Evolutionary conservation across 2,888 invertebrate genomes (phyloP).

Genomic region (Ischnus inquisitorius): DNA sequence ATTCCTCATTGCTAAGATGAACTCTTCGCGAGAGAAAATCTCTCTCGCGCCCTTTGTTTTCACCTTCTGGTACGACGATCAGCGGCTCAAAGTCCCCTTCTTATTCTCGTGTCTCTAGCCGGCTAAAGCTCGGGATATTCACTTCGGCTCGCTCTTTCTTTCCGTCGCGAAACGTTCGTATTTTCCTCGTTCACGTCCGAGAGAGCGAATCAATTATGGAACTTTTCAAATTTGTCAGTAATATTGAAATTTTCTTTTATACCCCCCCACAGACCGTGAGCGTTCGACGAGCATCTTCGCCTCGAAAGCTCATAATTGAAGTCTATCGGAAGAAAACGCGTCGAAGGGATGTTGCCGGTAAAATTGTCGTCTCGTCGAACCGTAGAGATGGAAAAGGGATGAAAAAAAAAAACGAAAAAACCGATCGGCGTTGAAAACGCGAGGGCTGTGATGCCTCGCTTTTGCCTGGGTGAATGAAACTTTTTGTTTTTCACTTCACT

Average conservation of each 20-base stretch:
- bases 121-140: conserved; percentile 12
- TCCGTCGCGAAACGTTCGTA: conserved; percentile 3
- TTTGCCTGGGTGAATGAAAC: conserved; percentile 72
- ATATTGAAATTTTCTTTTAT: conserved; percentile 85
- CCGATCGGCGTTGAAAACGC: conserved; percentile 57
- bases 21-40: conserved; percentile 32
- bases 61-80: conserved; percentile 61
- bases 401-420: conserved; percentile 67
- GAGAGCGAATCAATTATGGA: conserved; percentile 84
- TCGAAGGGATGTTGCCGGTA: conserved; percentile 74
- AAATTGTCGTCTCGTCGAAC: conserved; percentile 24
- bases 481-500: conserved; percentile 84
- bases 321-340: conserved; percentile 80
- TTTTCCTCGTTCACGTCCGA: conserved; percentile 57
- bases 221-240: conserved; percentile 85
- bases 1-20: conserved; percentile 27
- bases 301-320: conserved; percentile 83
- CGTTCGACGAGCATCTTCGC: conserved; percentile 29
- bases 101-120: conserved; percentile 15
- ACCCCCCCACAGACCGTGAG: conserved; percentile 65
- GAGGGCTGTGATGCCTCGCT: conserved; percentile 22
- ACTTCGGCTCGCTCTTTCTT: conserved; percentile 66
- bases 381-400: conserved; percentile 50
- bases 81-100: conserved; percentile 67
- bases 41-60: conserved; percentile 74